Conservation (phyloP, 2,797 vertebrate species). For the Pangasius mekongensis region DNA sequence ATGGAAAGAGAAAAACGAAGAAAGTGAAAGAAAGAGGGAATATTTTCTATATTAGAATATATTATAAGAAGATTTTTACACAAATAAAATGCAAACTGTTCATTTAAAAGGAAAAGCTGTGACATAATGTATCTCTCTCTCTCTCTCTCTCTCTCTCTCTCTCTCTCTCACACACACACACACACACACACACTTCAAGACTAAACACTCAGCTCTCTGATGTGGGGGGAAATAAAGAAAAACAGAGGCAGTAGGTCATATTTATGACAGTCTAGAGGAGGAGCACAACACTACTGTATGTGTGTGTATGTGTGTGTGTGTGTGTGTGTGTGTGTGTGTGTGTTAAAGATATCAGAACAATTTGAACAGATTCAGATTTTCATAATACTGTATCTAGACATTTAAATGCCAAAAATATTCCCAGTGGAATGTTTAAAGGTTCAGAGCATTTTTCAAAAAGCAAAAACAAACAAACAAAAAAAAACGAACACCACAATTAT, state of each 20-base stretch:
- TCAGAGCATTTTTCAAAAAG: background rate
- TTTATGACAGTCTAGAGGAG: background rate
- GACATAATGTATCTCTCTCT: background rate
- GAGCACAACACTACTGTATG: background rate
- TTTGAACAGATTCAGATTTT: background rate
- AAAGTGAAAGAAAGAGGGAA: background rate
- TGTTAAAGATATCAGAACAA: background rate
- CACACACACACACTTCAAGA: background rate
- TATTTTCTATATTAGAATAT: background rate
- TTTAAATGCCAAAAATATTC: background rate
- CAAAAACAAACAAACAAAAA: background rate
- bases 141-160: too few species aligned
- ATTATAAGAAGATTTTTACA: background rate
- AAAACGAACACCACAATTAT: background rate
- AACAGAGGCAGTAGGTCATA: slow-evolving; percentile 4
- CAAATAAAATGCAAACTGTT: background rate
- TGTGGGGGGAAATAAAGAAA: slow-evolving; percentile 4
- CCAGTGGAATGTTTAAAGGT: background rate
- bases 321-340: background rate
- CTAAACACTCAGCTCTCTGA: slow-evolving; percentile 1
- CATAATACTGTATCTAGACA: background rate
- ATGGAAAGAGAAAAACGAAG: background rate
- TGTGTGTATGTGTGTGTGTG: background rate
- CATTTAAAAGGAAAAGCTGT: background rate
- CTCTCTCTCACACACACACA: background rate